Evolutionary conservation across 1,140 invertebrate genomes (phyloP).

Genomic region (Diorhabda elongata): DNA sequence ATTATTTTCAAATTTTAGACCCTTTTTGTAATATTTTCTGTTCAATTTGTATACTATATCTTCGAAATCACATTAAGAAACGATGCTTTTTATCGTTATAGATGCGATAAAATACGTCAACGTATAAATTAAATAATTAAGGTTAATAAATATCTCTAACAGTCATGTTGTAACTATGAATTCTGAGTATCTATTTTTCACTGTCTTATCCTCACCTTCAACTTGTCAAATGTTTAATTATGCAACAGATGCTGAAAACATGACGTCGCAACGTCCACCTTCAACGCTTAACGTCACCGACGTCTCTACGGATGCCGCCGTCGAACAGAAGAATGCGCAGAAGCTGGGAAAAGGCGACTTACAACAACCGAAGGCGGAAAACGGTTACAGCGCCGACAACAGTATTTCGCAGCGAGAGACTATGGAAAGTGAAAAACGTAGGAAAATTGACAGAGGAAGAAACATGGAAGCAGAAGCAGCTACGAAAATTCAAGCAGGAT

Average conservation of each 20-base stretch:
- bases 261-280: slow-evolving; percentile 39
- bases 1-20: no score
- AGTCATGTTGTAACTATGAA: no score
- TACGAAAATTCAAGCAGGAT: slow-evolving; percentile 70
- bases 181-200: neutral
- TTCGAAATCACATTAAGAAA: no score
- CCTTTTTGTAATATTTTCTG: no score
- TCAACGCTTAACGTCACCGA: slow-evolving; percentile 18
- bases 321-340: slow-evolving; percentile 26
- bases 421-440: slow-evolving; percentile 33
- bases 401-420: slow-evolving; percentile 8
- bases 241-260: slow-evolving; percentile 39
- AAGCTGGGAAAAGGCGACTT: slow-evolving; percentile 31
- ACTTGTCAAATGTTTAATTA: slow-evolving; percentile 12
- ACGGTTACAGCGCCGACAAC: slow-evolving; percentile 11
- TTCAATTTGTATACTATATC: no score
- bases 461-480: slow-evolving; percentile 56
- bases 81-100: no score
- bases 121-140: no score
- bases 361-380: slow-evolving; percentile 12
- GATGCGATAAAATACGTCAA: no score
- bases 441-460: slow-evolving; percentile 36
- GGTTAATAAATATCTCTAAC: no score
- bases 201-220: neutral
- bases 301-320: slow-evolving; percentile 17